phyloP scores from a whole-genome alignment of 2,113 vertebrate species.

The Rissa tridactyla region DNA sequence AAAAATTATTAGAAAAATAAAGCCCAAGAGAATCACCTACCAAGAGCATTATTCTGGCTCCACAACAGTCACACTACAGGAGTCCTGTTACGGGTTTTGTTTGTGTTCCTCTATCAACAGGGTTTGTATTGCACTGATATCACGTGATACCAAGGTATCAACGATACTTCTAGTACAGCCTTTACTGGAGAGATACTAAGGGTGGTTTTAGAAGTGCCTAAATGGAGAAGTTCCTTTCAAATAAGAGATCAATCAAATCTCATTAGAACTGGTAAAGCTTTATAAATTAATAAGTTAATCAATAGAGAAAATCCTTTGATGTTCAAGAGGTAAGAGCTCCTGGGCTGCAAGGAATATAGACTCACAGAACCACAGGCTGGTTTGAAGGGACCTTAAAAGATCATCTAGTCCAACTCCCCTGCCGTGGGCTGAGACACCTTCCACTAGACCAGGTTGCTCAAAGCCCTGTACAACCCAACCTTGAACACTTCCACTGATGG shows the following conservation, averaged over 20 bases:
- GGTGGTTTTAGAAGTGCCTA: background rate
- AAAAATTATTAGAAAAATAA: background rate
- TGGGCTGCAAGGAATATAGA: background rate
- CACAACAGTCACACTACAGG: background rate
- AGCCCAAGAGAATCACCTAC: background rate
- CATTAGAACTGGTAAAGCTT: background rate
- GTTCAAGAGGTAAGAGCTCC: background rate
- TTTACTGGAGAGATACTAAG: background rate
- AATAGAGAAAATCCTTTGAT: background rate
- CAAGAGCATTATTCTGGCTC: background rate
- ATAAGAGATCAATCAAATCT: background rate
- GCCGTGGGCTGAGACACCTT: background rate
- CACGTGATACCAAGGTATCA: background rate
- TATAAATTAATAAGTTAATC: background rate
- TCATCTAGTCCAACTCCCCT: background rate
- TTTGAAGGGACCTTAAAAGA: background rate
- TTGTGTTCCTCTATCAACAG: background rate
- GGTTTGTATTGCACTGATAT: background rate
- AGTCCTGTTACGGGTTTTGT: background rate
- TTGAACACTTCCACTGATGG: background rate
- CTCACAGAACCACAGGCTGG: background rate
- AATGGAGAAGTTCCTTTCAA: background rate
- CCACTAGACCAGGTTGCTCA: background rate
- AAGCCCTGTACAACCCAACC: background rate
- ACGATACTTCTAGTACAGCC: background rate